Evolutionary conservation across 2,888 invertebrate species (phyloP).

Genomic region (Psylliodes chrysocephalus): DNA sequence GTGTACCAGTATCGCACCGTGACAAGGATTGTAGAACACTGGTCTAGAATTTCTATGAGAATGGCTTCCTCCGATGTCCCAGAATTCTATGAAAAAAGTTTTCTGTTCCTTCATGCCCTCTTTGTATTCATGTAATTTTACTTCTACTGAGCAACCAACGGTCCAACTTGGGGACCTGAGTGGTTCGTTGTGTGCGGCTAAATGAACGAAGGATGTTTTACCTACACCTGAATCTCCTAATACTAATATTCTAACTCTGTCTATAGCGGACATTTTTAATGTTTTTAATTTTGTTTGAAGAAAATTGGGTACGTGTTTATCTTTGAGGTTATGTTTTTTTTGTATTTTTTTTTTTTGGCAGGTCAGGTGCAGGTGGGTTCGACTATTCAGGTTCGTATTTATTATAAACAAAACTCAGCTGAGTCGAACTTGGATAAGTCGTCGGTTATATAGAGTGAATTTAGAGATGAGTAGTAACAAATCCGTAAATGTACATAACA

Average conservation of each 20-base stretch:
- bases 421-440: too few species aligned
- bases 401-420: too few species aligned
- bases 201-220: conserved; percentile 93
- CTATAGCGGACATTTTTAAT: conserved; percentile 79
- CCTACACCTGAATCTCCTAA: conserved; percentile 96
- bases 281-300: conserved; percentile 8
- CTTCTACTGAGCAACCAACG: conserved; percentile 95
- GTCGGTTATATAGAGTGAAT: too few species aligned
- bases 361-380: too few species aligned
- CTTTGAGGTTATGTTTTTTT: too few species aligned
- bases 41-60: conserved; percentile 92
- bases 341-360: too few species aligned
- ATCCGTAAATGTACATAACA: too few species aligned
- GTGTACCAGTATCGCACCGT: conserved; percentile 96
- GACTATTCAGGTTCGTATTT: too few species aligned
- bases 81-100: conserved; percentile 93
- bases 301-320: too few species aligned
- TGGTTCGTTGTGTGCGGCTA: conserved; percentile 89
- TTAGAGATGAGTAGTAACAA: too few species aligned
- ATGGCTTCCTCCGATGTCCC: conserved; percentile 96
- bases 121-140: conserved; percentile 93
- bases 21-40: conserved; percentile 93
- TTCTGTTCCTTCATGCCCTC: conserved; percentile 93
- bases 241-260: conserved; percentile 90
- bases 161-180: conserved; percentile 93